A percentile compares a stretch with the other conserved stretches of the same genome.
Conservation (phyloP, 2,888 invertebrate species). For the Torymus auratus region DNA sequence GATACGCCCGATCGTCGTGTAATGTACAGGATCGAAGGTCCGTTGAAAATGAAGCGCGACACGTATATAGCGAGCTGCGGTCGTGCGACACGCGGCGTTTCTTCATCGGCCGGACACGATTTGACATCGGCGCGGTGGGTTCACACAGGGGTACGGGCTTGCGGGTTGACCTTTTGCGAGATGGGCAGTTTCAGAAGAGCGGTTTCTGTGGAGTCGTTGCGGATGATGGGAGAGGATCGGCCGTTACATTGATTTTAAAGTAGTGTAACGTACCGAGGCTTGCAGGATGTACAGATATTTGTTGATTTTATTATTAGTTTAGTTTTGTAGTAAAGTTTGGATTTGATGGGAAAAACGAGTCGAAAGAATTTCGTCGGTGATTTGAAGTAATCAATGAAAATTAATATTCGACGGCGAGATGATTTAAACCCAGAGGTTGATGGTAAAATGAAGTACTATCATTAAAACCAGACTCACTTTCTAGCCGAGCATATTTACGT, state of each 20-base stretch:
- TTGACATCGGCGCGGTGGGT: constrained; percentile 15
- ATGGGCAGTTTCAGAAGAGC: too few relatives aligned
- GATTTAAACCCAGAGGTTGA: neutral
- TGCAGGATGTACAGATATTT: too few relatives aligned
- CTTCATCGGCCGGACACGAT: constrained; percentile 45
- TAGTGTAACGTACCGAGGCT: too few relatives aligned
- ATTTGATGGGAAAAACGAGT: too few relatives aligned
- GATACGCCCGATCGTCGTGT: constrained; percentile 31
- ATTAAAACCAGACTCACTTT: neutral
- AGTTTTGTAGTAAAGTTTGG: too few relatives aligned
- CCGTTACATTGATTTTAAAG: too few relatives aligned
- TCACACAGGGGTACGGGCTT: too few relatives aligned
- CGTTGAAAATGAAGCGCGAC: constrained; percentile 37
- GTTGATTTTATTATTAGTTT: too few relatives aligned
- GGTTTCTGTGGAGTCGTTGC: too few relatives aligned
- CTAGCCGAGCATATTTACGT: neutral
- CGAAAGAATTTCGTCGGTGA: too few relatives aligned
- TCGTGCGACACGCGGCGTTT: constrained; percentile 21
- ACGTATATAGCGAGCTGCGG: neutral
- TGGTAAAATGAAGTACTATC: neutral
- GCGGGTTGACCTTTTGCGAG: constrained; percentile 5
- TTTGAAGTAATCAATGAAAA: neutral
- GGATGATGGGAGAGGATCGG: too few relatives aligned
- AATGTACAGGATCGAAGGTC: constrained; percentile 2
- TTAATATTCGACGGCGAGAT: neutral